Conservation (phyloP, 2,888 invertebrate species). For the Rhodophaea formosa region DNA sequence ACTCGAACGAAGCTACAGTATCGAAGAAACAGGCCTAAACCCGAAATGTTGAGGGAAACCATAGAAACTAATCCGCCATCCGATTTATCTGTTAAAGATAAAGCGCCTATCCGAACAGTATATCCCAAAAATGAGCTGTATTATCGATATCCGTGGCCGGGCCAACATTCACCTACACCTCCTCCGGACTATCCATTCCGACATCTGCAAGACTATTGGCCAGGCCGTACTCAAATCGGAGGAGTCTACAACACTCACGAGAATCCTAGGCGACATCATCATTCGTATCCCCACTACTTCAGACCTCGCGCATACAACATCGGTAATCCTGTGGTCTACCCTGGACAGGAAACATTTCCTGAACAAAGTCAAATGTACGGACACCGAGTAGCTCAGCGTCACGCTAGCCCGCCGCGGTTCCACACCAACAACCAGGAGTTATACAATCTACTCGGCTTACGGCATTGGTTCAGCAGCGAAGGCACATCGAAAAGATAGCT, state of each 20-base stretch:
- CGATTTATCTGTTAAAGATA: slow-evolving; percentile 33
- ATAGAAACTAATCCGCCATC: slow-evolving; percentile 31
- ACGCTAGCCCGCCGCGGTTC: slow-evolving; percentile 49
- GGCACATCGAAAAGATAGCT: slow-evolving; percentile 75
- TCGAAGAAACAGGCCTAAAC: slow-evolving; percentile 63
- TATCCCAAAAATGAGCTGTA: slow-evolving; percentile 52
- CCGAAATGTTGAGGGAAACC: slow-evolving; percentile 38
- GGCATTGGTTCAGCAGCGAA: slow-evolving; percentile 76
- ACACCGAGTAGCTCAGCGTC: slow-evolving; percentile 53
- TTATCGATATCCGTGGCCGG: slow-evolving; percentile 70
- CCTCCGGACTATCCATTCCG: slow-evolving; percentile 71
- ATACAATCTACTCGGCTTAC: slow-evolving; percentile 69
- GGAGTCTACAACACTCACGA: slow-evolving; percentile 68
- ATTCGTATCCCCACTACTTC: slow-evolving; percentile 66
- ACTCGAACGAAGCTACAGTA: slow-evolving; percentile 73
- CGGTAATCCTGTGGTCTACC: slow-evolving; percentile 40
- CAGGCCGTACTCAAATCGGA: slow-evolving; percentile 59
- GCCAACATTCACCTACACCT: slow-evolving; percentile 59
- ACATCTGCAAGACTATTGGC: slow-evolving; percentile 74
- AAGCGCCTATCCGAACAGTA: slow-evolving; percentile 30
- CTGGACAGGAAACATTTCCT: slow-evolving; percentile 51
- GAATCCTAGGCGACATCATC: slow-evolving; percentile 72
- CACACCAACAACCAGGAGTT: slow-evolving; percentile 63
- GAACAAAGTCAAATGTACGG: slow-evolving; percentile 54
- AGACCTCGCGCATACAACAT: slow-evolving; percentile 52